Percentiles rank a stretch among this genome's conserved stretches.
Evolutionary conservation across 2,888 invertebrate species (phyloP).

Genomic region (Gymnoscelis rufifasciata): DNA sequence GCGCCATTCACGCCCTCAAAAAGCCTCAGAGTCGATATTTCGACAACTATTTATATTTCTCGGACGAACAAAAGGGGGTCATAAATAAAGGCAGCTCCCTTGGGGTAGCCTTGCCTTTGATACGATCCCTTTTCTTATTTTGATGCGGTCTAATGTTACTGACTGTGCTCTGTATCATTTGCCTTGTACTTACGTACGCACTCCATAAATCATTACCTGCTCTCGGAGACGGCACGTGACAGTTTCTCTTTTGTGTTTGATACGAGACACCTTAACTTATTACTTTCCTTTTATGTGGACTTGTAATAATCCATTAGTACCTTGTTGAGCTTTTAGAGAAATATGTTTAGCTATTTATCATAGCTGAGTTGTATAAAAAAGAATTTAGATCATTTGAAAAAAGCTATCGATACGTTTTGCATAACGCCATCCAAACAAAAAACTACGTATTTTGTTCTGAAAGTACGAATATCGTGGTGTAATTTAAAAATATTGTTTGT

Average conservation of each 20-base stretch:
- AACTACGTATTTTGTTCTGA: too few species aligned
- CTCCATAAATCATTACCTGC: constrained; percentile 74
- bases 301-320: not conserved
- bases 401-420: too few species aligned
- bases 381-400: too few species aligned
- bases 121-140: constrained; percentile 74
- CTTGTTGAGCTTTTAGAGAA: too few species aligned
- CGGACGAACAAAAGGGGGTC: constrained; percentile 67
- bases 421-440: too few species aligned
- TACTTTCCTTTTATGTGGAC: not conserved
- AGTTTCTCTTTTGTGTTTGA: constrained; percentile 25
- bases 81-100: constrained; percentile 72
- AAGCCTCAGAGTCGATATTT: constrained; percentile 67
- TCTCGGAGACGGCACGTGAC: constrained; percentile 28
- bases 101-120: constrained; percentile 73
- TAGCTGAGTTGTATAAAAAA: too few species aligned
- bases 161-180: constrained; percentile 57
- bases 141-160: constrained; percentile 69
- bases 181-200: constrained; percentile 51
- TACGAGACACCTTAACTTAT: constrained; percentile 3
- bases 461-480: too few species aligned
- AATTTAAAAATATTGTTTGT: too few species aligned
- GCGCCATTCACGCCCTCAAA: constrained; percentile 72
- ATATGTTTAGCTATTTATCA: too few species aligned
- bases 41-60: constrained; percentile 77